Evolutionary conservation across 2,797 vertebrate genomes (phyloP).

Genomic region (Xenops minutus): DNA sequence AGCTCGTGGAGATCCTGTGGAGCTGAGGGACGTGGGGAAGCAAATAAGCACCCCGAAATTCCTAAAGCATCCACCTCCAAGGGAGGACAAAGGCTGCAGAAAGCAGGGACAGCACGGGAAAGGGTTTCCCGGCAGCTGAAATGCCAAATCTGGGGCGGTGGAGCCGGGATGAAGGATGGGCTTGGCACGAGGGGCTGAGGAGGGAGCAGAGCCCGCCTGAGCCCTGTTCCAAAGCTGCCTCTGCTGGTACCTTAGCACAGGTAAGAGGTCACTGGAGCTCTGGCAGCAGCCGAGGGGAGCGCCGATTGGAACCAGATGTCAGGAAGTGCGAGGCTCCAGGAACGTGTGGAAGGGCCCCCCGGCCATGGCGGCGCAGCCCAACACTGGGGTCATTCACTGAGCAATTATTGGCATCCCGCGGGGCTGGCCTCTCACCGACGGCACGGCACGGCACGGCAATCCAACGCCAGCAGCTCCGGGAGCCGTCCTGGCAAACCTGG

Average conservation of each 20-base stretch:
- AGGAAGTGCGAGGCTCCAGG: conserved; percentile 61
- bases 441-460: not conserved
- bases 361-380: conserved; percentile 26
- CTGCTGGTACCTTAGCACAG: conserved; percentile 49
- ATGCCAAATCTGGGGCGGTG: fast-evolving
- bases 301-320: conserved; percentile 66
- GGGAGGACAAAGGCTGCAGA: not conserved
- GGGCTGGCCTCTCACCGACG: not conserved
- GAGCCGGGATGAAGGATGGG: not conserved
- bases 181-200: not conserved
- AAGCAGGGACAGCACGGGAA: not conserved
- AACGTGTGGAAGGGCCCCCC: conserved; percentile 43
- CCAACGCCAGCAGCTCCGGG: not conserved
- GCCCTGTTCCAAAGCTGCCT: not conserved
- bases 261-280: conserved; percentile 42
- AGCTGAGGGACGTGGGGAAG: not conserved
- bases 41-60: not conserved
- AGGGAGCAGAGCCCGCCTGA: not conserved
- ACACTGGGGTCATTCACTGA: conserved; percentile 62
- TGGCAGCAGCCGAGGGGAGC: not conserved
- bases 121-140: not conserved
- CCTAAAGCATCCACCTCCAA: not conserved
- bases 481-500: conserved; percentile 23
- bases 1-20: not conserved
- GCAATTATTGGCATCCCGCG: conserved; percentile 46